These are phyloP conservation scores for Tetrax tetrax DNA, from an alignment of 2,113 vertebrate genomes.

Conservation along the genomic window DNA sequence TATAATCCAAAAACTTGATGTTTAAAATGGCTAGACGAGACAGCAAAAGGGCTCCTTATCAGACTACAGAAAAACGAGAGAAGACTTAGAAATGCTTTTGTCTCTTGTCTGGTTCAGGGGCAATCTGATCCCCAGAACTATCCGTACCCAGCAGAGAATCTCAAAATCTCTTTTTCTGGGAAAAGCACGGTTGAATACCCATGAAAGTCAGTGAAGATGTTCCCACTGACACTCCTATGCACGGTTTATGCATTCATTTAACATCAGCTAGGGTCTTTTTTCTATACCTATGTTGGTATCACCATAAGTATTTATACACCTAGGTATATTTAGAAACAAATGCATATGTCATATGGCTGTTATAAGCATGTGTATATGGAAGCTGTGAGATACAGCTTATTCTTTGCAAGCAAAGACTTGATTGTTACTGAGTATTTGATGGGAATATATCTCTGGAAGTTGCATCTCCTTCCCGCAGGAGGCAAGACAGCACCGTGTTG, in stretches of 20 bases:
- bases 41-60: background rate
- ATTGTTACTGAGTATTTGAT: background rate
- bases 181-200: background rate
- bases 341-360: no score
- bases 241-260: background rate
- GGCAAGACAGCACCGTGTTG: background rate
- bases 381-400: background rate
- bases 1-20: background rate
- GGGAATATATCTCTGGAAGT: background rate
- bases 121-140: background rate
- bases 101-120: background rate
- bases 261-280: background rate
- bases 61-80: background rate
- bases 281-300: background rate
- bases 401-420: background rate
- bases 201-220: background rate
- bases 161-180: background rate
- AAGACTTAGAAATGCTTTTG: background rate
- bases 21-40: background rate
- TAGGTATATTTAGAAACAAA: background rate
- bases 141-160: background rate
- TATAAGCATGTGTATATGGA: background rate
- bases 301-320: background rate
- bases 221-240: background rate
- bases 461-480: background rate